Evolutionary conservation across 53 echinoderm and acorn worm species (phyloP), one percentile per base, ranked within the genome.

Genomic region (Antedon mediterranea): DNA sequence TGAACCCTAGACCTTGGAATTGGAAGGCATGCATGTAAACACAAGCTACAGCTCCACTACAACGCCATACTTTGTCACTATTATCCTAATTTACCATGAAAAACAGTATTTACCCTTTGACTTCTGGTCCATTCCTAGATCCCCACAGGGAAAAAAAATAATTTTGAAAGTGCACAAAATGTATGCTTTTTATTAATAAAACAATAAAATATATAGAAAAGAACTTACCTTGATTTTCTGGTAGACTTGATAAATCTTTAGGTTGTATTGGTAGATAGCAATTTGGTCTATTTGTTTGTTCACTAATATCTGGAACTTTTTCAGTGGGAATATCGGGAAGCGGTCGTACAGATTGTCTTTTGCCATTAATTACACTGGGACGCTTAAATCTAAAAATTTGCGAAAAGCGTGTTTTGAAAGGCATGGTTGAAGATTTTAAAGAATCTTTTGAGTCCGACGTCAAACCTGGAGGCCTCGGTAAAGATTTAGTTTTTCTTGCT

Each of bases 331-430:
- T 82, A 71, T 86, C 86, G 11, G 86, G 86, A 43, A 86, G 32
- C 3, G 86, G 86, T 32, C 86, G 78, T 74, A 78, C 86, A n/a
- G 86, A 78, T 28, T 78, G 86, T 14, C 82, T 78, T 73, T 86
- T 86, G 71, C 82, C 57, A 57, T 57, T 57, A 57, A 57, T 18
- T 15, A 57, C 57, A 57, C 20, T 57, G 57, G 57, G 57, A 15
- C 57, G 57, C 57, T 57, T 57, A 57, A 57, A 57, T 23, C 23
- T 57, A 18, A 57, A 57, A 57, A 57, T 57, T 57, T 57, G 57
- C 2, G 57, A 57, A 18, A 57, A 57, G 23, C 57, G 57, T 57
- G 57, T 57, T 57, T 57, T 57, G 57, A 57, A 57, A 57, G 57
- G 57, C 57, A 57, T 57, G 9, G 57, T 57, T 57, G 57, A 57